A percentile compares a stretch with the other conserved stretches of the same genome.
phyloP scores from a whole-genome alignment of 64 coral and sea anemone species.

The Orbicella faveolata region DNA sequence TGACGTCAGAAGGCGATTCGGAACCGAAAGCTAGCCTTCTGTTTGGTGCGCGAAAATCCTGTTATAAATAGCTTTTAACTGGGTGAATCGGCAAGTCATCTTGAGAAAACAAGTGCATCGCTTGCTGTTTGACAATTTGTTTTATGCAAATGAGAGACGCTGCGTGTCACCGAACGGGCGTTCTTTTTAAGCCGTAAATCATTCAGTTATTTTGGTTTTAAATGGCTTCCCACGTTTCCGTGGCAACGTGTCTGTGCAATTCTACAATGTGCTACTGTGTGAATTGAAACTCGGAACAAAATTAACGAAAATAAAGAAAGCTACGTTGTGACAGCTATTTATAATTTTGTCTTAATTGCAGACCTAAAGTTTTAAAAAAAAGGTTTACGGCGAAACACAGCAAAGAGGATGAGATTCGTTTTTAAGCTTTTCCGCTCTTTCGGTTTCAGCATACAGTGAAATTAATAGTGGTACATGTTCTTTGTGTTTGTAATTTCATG shows the following conservation, averaged over 20 bases:
- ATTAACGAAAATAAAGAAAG: neutral
- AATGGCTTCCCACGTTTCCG: neutral
- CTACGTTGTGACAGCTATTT: neutral
- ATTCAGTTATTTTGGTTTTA: neutral
- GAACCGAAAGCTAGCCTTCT: neutral
- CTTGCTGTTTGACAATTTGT: neutral
- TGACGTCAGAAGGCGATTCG: neutral
- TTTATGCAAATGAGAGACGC: neutral
- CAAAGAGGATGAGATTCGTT: neutral
- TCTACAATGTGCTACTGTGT: neutral
- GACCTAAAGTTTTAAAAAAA: neutral
- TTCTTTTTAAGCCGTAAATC: neutral
- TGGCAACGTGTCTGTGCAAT: neutral
- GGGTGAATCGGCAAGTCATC: neutral
- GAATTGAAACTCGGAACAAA: neutral
- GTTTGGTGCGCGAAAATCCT: no score
- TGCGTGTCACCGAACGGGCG: neutral
- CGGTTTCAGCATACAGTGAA: neutral
- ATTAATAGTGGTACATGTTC: neutral
- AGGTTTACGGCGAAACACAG: neutral
- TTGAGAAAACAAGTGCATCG: neutral
- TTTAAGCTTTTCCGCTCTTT: neutral
- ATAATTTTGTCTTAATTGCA: neutral
- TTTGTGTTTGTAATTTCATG: constrained; percentile 10
- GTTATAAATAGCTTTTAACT: constrained; percentile 1